Percentiles rank a stretch among this genome's conserved stretches.
These are phyloP conservation scores for Solenopsis fugax DNA, from an alignment of 1,140 invertebrate species.

Conservation along the genomic window DNA sequence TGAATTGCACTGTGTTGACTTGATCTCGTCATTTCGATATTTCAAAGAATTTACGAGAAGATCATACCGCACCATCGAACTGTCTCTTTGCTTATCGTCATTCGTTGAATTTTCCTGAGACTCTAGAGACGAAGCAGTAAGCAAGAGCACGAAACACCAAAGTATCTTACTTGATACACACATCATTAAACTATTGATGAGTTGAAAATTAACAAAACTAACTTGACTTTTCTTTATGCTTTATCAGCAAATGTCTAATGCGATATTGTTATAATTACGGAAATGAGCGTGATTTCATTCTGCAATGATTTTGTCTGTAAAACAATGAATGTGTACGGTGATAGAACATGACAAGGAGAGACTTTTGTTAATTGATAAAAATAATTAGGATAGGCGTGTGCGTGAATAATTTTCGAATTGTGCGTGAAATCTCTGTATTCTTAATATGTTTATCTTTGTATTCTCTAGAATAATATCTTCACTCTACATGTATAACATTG, in stretches of 20 bases:
- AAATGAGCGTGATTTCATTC: not conserved
- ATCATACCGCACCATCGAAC: not conserved
- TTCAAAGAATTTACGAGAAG: not conserved
- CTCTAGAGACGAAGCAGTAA: not conserved
- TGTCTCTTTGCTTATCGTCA: not conserved
- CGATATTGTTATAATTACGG: not conserved
- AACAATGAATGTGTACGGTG: not conserved
- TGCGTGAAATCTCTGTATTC: too few species aligned
- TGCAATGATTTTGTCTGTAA: not conserved
- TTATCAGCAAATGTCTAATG: not conserved
- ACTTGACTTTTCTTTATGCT: not conserved
- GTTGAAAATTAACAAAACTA: not conserved
- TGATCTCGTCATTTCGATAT: not conserved
- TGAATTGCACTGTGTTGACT: not conserved
- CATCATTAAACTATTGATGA: not conserved
- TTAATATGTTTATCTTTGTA: not conserved
- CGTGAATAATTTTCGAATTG: too few species aligned
- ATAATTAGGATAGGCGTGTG: too few species aligned
- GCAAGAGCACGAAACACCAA: not conserved
- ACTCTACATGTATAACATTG: not conserved
- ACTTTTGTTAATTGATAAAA: too few species aligned
- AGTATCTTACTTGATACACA: not conserved
- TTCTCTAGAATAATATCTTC: not conserved
- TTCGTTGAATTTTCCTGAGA: not conserved
- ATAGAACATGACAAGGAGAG: too few species aligned